phyloP scores from a whole-genome alignment of 1,140 invertebrate species.

The Leptopilina clavipes region DNA sequence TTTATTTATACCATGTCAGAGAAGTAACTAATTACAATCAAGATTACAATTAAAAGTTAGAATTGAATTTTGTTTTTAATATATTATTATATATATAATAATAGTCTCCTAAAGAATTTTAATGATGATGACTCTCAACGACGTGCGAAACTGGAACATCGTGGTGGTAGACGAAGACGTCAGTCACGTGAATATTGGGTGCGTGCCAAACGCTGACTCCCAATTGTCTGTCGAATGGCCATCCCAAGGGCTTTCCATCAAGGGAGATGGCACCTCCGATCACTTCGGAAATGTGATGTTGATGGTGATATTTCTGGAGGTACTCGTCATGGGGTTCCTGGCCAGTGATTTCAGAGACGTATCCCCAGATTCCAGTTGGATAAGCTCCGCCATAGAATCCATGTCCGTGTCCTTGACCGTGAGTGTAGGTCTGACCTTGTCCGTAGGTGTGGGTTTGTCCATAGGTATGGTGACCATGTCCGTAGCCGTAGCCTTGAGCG shows the following conservation, averaged over 20 bases:
- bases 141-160: slow-evolving; percentile 55
- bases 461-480: slow-evolving; percentile 25
- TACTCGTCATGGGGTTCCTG: slow-evolving; percentile 48
- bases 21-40: slow-evolving; percentile 1
- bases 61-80: not conserved
- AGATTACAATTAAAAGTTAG: not conserved
- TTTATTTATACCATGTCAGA: slow-evolving; percentile 51
- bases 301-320: not conserved
- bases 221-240: slow-evolving; percentile 73
- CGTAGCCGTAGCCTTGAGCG: slow-evolving; percentile 20
- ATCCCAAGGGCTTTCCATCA: slow-evolving; percentile 71
- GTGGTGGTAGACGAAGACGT: slow-evolving; percentile 71
- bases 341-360: slow-evolving; percentile 27
- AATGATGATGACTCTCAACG: slow-evolving; percentile 37
- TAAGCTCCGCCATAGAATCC: slow-evolving; percentile 28
- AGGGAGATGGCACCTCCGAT: slow-evolving; percentile 12
- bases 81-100: too few relatives aligned
- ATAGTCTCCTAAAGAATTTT: not conserved
- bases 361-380: slow-evolving; percentile 14
- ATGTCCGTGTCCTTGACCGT: slow-evolving; percentile 26
- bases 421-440: slow-evolving; percentile 37
- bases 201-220: not conserved
- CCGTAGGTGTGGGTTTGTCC: slow-evolving; percentile 22
- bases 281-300: not conserved
- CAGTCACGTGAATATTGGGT: slow-evolving; percentile 64